Evolutionary conservation across 2,113 vertebrate species (phyloP).

Genomic region (Oreochromis tanganicae): DNA sequence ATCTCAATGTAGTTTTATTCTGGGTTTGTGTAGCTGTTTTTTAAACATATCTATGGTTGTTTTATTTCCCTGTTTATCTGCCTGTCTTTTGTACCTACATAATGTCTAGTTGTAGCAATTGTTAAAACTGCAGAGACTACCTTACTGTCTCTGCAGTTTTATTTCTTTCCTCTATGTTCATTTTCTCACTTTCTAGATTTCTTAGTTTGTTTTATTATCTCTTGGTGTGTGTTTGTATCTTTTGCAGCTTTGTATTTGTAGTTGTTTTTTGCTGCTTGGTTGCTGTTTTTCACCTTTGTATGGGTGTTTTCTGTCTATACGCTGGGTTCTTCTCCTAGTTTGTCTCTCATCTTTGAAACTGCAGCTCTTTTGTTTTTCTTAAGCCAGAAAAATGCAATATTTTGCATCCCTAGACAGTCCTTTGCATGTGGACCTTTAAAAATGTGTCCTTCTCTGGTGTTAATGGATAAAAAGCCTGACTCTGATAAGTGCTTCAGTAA

Average conservation of each 20-base stretch:
- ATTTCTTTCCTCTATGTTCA: not conserved
- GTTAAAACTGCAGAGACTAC: rapidly evolving
- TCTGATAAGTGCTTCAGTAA: not conserved
- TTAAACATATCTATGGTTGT: rapidly evolving
- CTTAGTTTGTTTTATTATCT: not conserved
- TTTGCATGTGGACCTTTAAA: not conserved
- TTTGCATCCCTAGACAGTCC: not conserved
- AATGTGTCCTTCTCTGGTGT: not conserved
- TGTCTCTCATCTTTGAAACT: not conserved
- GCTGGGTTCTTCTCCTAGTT: rapidly evolving
- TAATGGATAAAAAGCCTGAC: not conserved
- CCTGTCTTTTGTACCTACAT: not conserved
- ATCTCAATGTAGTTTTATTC: not conserved
- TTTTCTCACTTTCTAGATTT: not conserved
- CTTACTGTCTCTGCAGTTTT: not conserved
- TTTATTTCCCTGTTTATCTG: not conserved
- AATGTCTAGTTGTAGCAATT: not conserved
- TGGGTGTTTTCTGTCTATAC: not conserved
- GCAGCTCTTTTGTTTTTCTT: not conserved
- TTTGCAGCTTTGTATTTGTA: not conserved
- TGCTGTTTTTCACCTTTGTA: not conserved
- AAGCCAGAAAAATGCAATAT: not conserved
- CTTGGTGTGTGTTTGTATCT: not conserved
- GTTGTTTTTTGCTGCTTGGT: not conserved
- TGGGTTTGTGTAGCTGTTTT: not conserved